These are phyloP conservation scores for Aurelia sp. DNA, from an alignment of 30 jellyfish, hydroid and myxozoan species.

Conservation along the genomic window DNA sequence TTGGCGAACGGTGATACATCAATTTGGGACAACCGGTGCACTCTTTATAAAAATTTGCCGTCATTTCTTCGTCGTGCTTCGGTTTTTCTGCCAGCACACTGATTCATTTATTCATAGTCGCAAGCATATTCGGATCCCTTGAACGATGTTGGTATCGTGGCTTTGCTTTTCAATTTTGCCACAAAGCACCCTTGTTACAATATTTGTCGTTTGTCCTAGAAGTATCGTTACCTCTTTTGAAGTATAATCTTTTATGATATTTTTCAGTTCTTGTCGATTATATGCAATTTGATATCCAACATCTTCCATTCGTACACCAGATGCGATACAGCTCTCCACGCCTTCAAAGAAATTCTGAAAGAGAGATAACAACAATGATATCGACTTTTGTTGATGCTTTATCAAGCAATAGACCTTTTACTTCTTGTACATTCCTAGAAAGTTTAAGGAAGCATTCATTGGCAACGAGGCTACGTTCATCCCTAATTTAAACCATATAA, in stretches of 20 bases:
- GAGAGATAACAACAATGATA: neutral
- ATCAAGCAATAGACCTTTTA: neutral
- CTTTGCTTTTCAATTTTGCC: neutral
- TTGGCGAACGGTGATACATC: too few relatives aligned
- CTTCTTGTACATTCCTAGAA: too few relatives aligned
- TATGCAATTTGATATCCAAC: slow-evolving; percentile 95
- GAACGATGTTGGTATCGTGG: too few relatives aligned
- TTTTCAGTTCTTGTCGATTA: slow-evolving; percentile 92
- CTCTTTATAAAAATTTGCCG: too few relatives aligned
- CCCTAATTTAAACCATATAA: too few relatives aligned
- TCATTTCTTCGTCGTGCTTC: too few relatives aligned
- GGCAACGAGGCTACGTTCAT: too few relatives aligned
- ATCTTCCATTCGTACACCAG: slow-evolving; percentile 96
- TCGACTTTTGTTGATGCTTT: neutral
- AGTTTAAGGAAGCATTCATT: too few relatives aligned
- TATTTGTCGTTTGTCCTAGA: neutral
- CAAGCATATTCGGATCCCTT: too few relatives aligned
- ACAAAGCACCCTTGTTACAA: neutral
- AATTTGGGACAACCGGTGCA: too few relatives aligned
- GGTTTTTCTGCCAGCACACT: too few relatives aligned
- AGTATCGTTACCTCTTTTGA: slow-evolving; percentile 91
- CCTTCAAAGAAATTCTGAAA: slow-evolving; percentile 94
- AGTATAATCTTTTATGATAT: slow-evolving; percentile 87
- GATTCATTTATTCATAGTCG: too few relatives aligned
- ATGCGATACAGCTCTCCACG: slow-evolving; percentile 90